Evolutionary conservation across 2,113 vertebrate genomes (phyloP), one percentile per base, ranked within the genome.

Genomic region (Perca flavescens): DNA sequence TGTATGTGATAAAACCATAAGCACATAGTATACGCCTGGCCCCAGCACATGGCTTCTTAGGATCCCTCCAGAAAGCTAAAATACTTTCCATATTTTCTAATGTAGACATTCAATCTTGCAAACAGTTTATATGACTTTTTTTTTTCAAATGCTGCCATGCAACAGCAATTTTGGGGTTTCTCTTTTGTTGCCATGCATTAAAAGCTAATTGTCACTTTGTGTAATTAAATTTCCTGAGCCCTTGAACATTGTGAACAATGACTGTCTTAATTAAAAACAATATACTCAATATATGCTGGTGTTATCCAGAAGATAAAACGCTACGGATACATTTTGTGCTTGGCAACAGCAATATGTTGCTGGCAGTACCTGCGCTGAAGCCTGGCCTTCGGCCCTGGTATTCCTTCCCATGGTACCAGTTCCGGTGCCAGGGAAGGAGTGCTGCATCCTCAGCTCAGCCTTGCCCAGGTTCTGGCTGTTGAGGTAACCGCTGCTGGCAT

Each of bases 301-400:
- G 21, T 64, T 54, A 36, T 8, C 76, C 12, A 17, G 25, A 36
- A 15, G 53, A 40, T 50, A 16, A 19, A 9, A 71, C 4, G 15
- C 31, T 57, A 50, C 6, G 58, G 12, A 76, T 47, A 50, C 2
- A 49, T 82, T 62, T 54, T 25, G 28, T 65, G 40, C 9, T 62
- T 61, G 17, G 74, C 63, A 63, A 58, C 52, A 77, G 36, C 21
- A 75, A 72, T 76, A 56, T 74, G 52, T 61, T 28, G 53, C 40
- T 63, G 57, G 47, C 64, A 36, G 74, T 96, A 99, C 98, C 97
- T 99, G 97, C 62, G 93, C 94, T 56, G 96, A 95, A 15, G 97
- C 86, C 92, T 99, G 98, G 77, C 98, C 98, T 92, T 99, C 98
- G 2, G 98, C 97, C 74, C 96, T 96, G 2, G 96, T 95, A 85